Evolutionary conservation across 2,888 invertebrate genomes (phyloP), one percentile per base, ranked within the genome.

Genomic region (Stegana nigrithorax): DNA sequence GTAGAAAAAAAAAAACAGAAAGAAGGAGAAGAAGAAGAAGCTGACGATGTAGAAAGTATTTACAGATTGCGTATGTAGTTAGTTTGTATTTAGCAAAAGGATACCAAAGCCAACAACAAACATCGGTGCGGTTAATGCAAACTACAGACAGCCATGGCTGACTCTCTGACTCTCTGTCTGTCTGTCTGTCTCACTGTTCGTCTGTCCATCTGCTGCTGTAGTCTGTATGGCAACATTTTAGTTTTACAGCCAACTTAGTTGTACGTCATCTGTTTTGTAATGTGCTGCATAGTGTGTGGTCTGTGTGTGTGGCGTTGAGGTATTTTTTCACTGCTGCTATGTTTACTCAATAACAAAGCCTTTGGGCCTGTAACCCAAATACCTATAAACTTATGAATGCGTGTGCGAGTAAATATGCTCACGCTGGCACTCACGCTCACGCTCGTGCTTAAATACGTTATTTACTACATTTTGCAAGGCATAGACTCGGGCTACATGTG

Each of bases 281-380:
- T 2, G 1, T 23, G 47, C 26, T 25, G n/a, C 50, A 6, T n/a
- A 14, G 8, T n/a, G n/a, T 26, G n/a, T 7, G n/a, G 50, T 50
- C 39, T 50, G 50, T 26, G 14, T 68, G 71, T 73, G 75, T n/a
- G n/a, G n/a, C n/a, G n/a, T n/a, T n/a, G n/a, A n/a, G n/a, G n/a
- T n/a, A n/a, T n/a, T n/a, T n/a, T n/a, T 73, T 73, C 75, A 73
- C 71, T 71, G 75, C 75, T 73, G 74, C 70, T 73, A 71, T 73
- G 73, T 74, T 73, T 73, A 74, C 73, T 73, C 73, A 73, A 73
- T 73, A 73, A 73, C 73, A 73, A 73, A 73, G 71, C 73, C 73
- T 75, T 73, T 74, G 75, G 68, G 73, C 73, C 70, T 73, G 75
- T 73, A 73, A 73, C 73, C 73, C 73, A 73, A 75, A 73, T 73